Conservation (phyloP, 2,797 vertebrate species). For the Falco columbarius region DNA sequence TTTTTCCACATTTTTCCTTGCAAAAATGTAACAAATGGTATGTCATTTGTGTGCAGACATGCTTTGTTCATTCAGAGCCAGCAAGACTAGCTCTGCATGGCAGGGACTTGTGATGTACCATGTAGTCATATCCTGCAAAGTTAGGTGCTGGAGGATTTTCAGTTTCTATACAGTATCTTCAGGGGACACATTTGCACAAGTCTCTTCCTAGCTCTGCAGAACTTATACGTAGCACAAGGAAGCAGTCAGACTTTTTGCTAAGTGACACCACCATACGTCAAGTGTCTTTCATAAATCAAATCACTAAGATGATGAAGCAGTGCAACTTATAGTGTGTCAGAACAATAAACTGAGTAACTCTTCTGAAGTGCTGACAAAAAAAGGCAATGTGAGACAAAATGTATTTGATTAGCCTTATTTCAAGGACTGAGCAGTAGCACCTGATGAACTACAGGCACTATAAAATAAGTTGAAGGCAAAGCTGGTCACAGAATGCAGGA, state of each 20-base stretch:
- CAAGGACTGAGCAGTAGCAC: neutral
- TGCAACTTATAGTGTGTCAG: neutral
- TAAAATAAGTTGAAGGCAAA: neutral
- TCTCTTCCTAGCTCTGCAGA: neutral
- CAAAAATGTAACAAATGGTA: neutral
- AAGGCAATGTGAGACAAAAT: neutral
- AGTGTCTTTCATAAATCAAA: neutral
- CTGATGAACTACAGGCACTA: neutral
- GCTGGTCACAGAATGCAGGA: neutral
- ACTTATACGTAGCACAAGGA: neutral
- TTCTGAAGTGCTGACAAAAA: neutral
- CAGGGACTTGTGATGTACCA: neutral
- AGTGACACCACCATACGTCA: slow-evolving; percentile 22
- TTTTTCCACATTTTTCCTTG: neutral
- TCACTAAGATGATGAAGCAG: slow-evolving; percentile 32
- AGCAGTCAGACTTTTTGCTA: neutral
- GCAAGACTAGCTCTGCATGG: neutral
- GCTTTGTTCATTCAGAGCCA: neutral
- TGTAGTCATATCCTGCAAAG: neutral
- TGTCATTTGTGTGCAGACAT: neutral
- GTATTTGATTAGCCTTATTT: slow-evolving; percentile 4
- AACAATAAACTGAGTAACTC: slow-evolving; percentile 25
- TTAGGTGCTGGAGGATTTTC: neutral
- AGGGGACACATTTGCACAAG: neutral
- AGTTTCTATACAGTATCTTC: neutral